Percentiles rank a stretch among this genome's conserved stretches.
Evolutionary conservation across 2,888 invertebrate species (phyloP).

Genomic region (Ceriagrion tenellum): DNA sequence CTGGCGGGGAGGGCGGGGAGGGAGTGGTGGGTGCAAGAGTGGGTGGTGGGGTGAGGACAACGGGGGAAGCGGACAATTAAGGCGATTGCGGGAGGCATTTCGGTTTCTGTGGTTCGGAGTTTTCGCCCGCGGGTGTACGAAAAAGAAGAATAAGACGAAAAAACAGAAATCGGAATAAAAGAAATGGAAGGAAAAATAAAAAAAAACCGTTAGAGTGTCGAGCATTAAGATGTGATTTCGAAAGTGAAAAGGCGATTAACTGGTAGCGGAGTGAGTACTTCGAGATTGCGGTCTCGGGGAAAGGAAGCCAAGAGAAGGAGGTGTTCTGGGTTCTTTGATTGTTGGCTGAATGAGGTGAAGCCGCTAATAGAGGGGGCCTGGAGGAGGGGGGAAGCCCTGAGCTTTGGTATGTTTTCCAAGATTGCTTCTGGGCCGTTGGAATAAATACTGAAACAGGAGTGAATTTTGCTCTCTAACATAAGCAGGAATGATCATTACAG

Average conservation of each 20-base stretch:
- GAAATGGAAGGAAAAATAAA: neutral
- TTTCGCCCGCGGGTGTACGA: neutral
- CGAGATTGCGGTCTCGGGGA: neutral
- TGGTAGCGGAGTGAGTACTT: neutral
- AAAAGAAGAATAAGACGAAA: neutral
- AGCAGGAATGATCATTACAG: neutral
- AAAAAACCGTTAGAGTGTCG: neutral
- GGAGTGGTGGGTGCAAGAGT: neutral
- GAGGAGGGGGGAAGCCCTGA: neutral
- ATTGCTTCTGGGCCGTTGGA: neutral
- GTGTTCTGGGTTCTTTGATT: neutral
- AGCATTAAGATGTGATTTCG: slow-evolving; percentile 31
- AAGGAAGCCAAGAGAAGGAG: neutral
- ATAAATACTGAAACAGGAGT: neutral
- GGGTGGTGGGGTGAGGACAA: neutral
- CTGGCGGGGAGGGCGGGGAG: neutral
- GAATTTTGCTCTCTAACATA: neutral
- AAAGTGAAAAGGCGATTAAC: slow-evolving; percentile 37
- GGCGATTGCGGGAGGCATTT: slow-evolving; percentile 29
- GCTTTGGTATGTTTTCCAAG: neutral
- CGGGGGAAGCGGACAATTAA: neutral
- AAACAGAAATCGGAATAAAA: neutral
- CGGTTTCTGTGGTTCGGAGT: neutral
- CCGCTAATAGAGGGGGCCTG: neutral
- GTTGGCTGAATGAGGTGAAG: neutral